Evolutionary conservation across 2,888 invertebrate genomes (phyloP).

Genomic region (Drosophila longiperda): DNA sequence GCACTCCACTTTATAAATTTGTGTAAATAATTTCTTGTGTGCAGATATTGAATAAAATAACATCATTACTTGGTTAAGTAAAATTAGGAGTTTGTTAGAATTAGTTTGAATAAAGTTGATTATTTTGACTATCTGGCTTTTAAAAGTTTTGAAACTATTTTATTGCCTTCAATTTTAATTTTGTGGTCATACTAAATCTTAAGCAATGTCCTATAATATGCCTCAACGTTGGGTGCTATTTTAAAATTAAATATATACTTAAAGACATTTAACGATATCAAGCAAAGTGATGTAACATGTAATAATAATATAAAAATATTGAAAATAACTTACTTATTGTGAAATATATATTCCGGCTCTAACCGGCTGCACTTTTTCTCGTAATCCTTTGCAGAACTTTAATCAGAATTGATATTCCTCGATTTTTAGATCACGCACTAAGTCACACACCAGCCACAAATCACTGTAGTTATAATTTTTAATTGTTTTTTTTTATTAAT

Average conservation of each 20-base stretch:
- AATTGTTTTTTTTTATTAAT: not conserved
- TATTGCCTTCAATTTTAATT: not conserved
- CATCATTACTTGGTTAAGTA: not conserved
- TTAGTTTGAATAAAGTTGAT: not conserved
- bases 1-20: not conserved
- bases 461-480: slow-evolving; percentile 12
- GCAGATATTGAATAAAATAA: not conserved
- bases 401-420: not conserved
- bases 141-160: not conserved
- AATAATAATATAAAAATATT: not conserved
- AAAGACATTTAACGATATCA: not conserved
- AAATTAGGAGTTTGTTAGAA: not conserved
- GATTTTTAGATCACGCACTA: slow-evolving; percentile 30
- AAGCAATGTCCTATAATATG: not conserved
- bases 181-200: not conserved
- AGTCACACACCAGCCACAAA: slow-evolving; percentile 30
- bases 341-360: slow-evolving; percentile 25
- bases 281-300: not conserved
- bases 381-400: slow-evolving; percentile 41
- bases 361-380: slow-evolving; percentile 15
- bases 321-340: slow-evolving; percentile 42
- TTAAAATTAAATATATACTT: not conserved
- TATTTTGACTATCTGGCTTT: not conserved
- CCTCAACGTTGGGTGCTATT: not conserved
- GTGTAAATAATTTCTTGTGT: not conserved